Evolutionary conservation across 2,888 invertebrate species (phyloP).

Genomic region (Stenichneumon culpator): DNA sequence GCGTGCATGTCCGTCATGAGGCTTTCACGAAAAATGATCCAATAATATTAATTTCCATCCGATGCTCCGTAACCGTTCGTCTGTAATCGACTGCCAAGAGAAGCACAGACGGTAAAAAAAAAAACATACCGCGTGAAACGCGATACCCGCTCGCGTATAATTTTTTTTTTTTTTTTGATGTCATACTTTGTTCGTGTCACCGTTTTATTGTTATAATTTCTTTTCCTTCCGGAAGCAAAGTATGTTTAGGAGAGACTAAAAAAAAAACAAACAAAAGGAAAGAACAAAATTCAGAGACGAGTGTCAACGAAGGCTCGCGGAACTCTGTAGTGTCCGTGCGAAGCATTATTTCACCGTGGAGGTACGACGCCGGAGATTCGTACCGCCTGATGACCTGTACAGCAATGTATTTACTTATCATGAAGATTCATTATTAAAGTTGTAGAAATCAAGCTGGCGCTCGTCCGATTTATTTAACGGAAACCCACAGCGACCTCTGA

Average conservation of each 20-base stretch:
- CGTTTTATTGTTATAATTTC: constrained; percentile 11
- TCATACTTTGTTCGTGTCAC: constrained; percentile 21
- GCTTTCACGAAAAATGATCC: constrained; percentile 17
- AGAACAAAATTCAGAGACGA: constrained; percentile 12
- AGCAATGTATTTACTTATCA: constrained; percentile 74
- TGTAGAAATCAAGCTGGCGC: constrained; percentile 62
- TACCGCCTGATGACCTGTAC: constrained; percentile 69
- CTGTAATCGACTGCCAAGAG: constrained; percentile 37
- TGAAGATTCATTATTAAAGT: constrained; percentile 73
- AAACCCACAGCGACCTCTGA: constrained; percentile 58
- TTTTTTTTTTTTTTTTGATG: constrained; percentile 10
- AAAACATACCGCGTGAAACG: constrained; percentile 16
- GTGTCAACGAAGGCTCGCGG: constrained; percentile 14
- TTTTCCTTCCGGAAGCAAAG: constrained; percentile 24
- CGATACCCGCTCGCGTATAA: neutral
- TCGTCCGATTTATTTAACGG: constrained; percentile 66
- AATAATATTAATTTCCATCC: constrained; percentile 15
- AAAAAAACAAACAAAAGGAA: constrained; percentile 6
- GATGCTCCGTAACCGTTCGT: constrained; percentile 33
- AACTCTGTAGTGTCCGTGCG: constrained; percentile 40
- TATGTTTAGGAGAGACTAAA: constrained; percentile 26
- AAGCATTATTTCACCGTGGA: constrained; percentile 65
- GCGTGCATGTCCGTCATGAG: constrained; percentile 2
- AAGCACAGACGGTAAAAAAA: constrained; percentile 36
- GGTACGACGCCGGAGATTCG: constrained; percentile 66